Evolutionary conservation across 2,113 vertebrate species (phyloP), one percentile per base, ranked within the genome.

Genomic region (Kryptolebias marmoratus): DNA sequence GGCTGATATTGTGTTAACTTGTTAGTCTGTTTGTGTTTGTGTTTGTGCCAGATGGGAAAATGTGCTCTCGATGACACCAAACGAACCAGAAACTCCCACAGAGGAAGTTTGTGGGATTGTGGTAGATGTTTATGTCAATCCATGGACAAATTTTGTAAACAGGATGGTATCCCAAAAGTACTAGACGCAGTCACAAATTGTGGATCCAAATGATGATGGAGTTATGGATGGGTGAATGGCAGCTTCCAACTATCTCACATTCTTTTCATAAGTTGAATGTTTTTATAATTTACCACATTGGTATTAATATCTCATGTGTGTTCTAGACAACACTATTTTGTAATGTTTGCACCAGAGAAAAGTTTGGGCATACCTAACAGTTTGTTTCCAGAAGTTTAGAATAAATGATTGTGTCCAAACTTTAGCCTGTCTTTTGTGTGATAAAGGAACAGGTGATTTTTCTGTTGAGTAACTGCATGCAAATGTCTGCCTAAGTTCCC

Each of bases 381-480:
- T 48, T 63, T 48, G 27, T 32, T 64, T 12, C 11, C 16, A 39
- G n/a, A 64, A 10, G 14, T 32, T 64, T 49, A 15, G 4, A 18
- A 32, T 27, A 49, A n/a, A 50, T 22, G 2, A 31, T 11, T 64
- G 16, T 12, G 16, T 64, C 5, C 18, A 52, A 30, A 18, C 16
- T n/a, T 47, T 14, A 14, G 16, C 14, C 5, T 2, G 15, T 59
- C 3, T n/a, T 47, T 27, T 49, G 64, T 66, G 71, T 69, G 70
- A 79, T 77, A 66, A 72, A 77, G 13, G 3, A 45, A 18, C 15
- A 2, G 48, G 68, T 42, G 44, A 44, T 28, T 72, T 65, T 49
- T 45, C 48, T 50, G 48, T 32, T 54, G 49, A 63, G 18, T 47
- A 53, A 45, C 68, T 48, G 36, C 60, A 69, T 42, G 56, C 11